Base-by-base conservation (phyloP, 2,888 invertebrate species). In the Notodonta ziczac region DNA sequence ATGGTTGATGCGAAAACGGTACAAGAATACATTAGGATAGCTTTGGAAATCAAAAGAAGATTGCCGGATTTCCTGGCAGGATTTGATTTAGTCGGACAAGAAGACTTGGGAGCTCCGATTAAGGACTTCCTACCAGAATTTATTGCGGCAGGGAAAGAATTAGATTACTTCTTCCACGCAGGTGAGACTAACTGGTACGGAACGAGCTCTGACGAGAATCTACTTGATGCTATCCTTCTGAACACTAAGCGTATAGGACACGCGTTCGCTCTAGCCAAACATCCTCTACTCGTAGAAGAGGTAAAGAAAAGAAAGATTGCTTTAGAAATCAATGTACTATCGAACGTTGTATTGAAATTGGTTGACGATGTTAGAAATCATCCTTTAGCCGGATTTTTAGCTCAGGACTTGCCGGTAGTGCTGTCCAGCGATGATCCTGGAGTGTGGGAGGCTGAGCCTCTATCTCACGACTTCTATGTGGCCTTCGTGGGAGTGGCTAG, bases 21-120 rank as follows among this genome's bases (percentile, higher is more conserved):
- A 0, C 80, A 87, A 0, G 75, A 85, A 0, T 95, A 95, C 74
- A 80, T 96, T 14, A 66, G 81, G 62, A 89, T 72, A n/a, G 90
- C 91, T 0, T 84, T 74, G 61, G 69, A 80, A 69, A 82, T 95
- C n/a, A 93, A 95, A 78, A 80, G 74, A 0, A 78, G 80, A 51
- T 94, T 95, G 75, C 97, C 97, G 0, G 90, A 95, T 62, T 96
- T 97, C 70, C 84, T 97, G n/a, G 96, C 95, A 13, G 97, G 97
- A 12, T 97, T 97, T 69, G 97, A 97, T 90, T 91, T 98, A 63
- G 97, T 97, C 0, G 97, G 97, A 0, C 97, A 97, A 78, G 97
- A 97, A 86, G 97, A 97, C 76, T 86, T 94, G 60, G 97, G 97
- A 0, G 80, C 87, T 32, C 95, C 96, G 0, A 85, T 96, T 0